Base-by-base conservation (phyloP, 1,140 invertebrate genomes). In the Olivierus martensii region DNA sequence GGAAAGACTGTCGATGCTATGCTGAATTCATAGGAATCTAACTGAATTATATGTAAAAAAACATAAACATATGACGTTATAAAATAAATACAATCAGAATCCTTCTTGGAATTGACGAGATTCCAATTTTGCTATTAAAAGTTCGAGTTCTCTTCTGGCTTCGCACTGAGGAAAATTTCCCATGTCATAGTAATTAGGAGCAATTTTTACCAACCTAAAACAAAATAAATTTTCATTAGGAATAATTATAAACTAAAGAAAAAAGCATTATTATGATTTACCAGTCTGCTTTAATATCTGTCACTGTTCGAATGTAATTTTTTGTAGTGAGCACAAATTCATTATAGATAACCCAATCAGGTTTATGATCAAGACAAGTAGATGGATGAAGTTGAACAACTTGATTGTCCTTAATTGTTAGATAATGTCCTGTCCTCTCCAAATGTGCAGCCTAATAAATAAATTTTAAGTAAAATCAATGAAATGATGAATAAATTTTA, bases 341-440 rank as follows among this genome's bases (percentile, higher is more conserved):
- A 72, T 99, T 98, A 72, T 99, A 99, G 47, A 99, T 82, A 15
- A 98, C 94, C 95, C 95, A 99, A 67, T 99, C 95, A 3, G 96
- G 96, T 73, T 98, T 98, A 70, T 99, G 95, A 72, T 97, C 94
- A 14, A 99, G 75, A 70, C 93, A 97, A 15, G 93, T 97, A 45
- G 93, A 97, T 0, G 96, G 96, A 76, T 99, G 96, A 12, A 99
- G 77, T 69, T 98, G 93, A 9, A 99, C 95, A 50, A 92, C 81
- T 76, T 99, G 96, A 73, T 97, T 98, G 73, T 99, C 96, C 69
- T 99, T 99, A 43, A 97, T 91, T 14, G 95, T 99, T 56, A 98
- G 74, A 72, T 99, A 99, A 70, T 97, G 91, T 1, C 93, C 91
- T 7, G 84, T 93, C 58, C 89, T 74, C 68, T 97, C 93, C 54